Base-by-base conservation (phyloP, 2,888 invertebrate species). In the Andricus curvator region DNA sequence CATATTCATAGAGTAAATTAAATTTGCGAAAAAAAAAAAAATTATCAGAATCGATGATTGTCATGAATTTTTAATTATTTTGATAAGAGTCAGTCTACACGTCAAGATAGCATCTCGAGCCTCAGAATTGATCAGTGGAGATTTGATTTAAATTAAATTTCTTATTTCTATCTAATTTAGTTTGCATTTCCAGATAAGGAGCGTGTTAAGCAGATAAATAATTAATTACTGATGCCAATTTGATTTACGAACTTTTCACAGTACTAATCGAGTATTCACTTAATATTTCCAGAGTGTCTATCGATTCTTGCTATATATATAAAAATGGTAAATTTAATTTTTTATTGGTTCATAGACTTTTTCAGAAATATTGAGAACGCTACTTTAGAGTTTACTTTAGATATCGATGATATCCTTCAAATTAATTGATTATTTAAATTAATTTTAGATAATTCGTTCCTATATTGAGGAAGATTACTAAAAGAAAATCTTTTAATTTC, bases 151-250 rank as follows among this genome's bases (percentile, higher is more conserved):
- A 66, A 66, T 66, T 66, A n/a, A 11, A 65, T 65, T 9, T 29
- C 5, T 65, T 20, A 51, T 51, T 51, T 56, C 17, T 62, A 62
- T 25, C 62, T 62, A 62, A 13, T 56, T 56, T n/a, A n/a, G 62
- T 62, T 62, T 62, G 25, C 62, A 62, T 62, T 62, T 62, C 15
- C 25, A 25, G 62, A 62, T 62, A 62, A 62, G 13, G 62, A 62
- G 22, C 4, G 15, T 62, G 25, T 25, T 25, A 5, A 11, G 5
- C 5, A 62, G 62, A 62, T 62, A 56, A n/a, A n/a, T n/a, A 22
- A 62, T 22, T 62, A 62, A 25, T 62, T 62, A 62, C 15, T 62
- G 62, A 62, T 62, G 13, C 62, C 25, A 62, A 62, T 62, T 62
- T 62, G 25, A 62, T 62, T 62, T 62, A 62, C 25, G 25, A 22